These are phyloP conservation scores for Gephyroberyx darwinii DNA, from an alignment of 2,797 vertebrate genomes.

Conservation along the genomic window DNA sequence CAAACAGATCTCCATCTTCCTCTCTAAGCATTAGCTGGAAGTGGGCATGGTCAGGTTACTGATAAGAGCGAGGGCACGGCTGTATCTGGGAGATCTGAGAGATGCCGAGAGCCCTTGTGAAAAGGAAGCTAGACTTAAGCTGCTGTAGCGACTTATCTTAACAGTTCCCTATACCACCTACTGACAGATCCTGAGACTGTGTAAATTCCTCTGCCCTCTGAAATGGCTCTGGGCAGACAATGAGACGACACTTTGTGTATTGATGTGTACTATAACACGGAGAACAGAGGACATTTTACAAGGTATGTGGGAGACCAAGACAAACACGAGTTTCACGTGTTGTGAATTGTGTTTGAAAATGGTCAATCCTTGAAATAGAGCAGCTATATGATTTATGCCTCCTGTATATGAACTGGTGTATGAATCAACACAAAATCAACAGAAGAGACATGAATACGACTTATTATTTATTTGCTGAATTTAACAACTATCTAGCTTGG, in stretches of 20 bases:
- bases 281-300: slow-evolving; percentile 77
- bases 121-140: slow-evolving; percentile 74
- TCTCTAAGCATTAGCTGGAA: slow-evolving; percentile 62
- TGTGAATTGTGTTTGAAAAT: slow-evolving; percentile 64
- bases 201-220: slow-evolving; percentile 77
- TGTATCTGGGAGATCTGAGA: slow-evolving; percentile 76
- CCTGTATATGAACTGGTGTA: slow-evolving; percentile 15
- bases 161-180: slow-evolving; percentile 79
- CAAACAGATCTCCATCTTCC: slow-evolving; percentile 52
- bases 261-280: slow-evolving; percentile 62
- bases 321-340: slow-evolving; percentile 69
- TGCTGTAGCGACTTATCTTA: slow-evolving; percentile 78
- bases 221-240: slow-evolving; percentile 77
- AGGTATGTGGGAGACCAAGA: slow-evolving; percentile 70
- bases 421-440: slow-evolving; percentile 24
- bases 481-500: slow-evolving; percentile 8
- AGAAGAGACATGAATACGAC: slow-evolving; percentile 7
- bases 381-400: slow-evolving; percentile 13
- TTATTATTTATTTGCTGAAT: slow-evolving; percentile 7
- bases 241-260: slow-evolving; percentile 79
- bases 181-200: slow-evolving; percentile 73
- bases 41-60: slow-evolving; percentile 69
- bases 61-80: slow-evolving; percentile 73
- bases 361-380: slow-evolving; percentile 57
- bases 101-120: slow-evolving; percentile 68